Evolutionary conservation across 1,140 invertebrate genomes (phyloP).

Genomic region (Plodia interpunctella): DNA sequence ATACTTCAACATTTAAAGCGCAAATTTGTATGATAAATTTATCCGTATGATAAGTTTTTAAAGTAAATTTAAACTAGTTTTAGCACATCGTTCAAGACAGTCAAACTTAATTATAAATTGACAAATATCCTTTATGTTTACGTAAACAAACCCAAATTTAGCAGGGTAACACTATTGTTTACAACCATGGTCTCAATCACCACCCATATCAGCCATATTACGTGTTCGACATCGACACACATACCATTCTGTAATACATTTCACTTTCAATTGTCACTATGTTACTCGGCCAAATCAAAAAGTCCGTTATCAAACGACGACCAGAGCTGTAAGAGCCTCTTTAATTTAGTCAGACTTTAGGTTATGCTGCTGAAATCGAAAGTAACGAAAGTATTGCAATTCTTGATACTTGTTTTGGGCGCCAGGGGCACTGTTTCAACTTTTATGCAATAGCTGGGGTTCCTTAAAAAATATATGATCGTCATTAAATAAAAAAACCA

Average conservation of each 20-base stretch:
- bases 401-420: neutral
- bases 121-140: no score
- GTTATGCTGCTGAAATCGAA: neutral
- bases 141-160: no score
- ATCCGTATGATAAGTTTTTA: no score
- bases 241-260: constrained; percentile 7
- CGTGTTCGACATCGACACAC: constrained; percentile 7
- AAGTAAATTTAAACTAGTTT: no score
- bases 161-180: neutral
- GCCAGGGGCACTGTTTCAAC: neutral
- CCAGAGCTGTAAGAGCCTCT: neutral
- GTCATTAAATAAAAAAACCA: no score
- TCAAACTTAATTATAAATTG: no score
- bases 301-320: neutral
- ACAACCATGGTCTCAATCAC: neutral
- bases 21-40: no score
- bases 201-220: constrained; percentile 9
- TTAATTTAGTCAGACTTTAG: neutral
- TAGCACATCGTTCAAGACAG: no score
- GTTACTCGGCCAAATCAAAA: neutral
- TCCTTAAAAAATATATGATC: no score
- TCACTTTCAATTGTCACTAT: constrained; percentile 13
- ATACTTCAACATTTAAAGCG: no score
- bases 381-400: neutral
- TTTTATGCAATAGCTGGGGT: no score